A percentile compares a stretch with the other conserved stretches of the same genome.
Evolutionary conservation across 2,113 vertebrate species (phyloP).

Genomic region (Sander lucioperca): DNA sequence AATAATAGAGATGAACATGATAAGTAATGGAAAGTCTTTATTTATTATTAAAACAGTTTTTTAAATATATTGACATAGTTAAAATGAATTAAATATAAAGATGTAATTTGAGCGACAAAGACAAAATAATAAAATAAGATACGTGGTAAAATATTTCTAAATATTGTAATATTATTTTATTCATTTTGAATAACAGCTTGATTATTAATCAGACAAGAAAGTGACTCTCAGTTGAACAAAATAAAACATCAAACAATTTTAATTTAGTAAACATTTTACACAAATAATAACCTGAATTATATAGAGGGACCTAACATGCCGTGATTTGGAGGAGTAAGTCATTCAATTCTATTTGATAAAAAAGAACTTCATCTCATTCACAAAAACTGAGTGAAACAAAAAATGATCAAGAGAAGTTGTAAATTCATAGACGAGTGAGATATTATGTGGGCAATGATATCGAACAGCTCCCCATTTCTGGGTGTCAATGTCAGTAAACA

Average conservation of each 20-base stretch:
- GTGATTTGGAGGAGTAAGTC: slow-evolving; percentile 5
- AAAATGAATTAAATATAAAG: background rate
- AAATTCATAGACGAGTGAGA: slow-evolving; percentile 29
- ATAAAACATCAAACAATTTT: background rate
- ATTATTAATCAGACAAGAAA: background rate
- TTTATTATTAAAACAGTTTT: no score
- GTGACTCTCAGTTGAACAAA: background rate
- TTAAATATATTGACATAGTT: background rate
- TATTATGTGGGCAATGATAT: background rate
- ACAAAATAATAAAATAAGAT: background rate
- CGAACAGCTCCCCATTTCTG: background rate
- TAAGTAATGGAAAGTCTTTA: background rate
- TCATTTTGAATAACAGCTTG: background rate
- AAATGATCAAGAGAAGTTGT: background rate
- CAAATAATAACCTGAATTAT: slow-evolving; percentile 3
- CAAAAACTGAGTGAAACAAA: background rate
- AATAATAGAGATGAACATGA: background rate
- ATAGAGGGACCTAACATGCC: background rate
- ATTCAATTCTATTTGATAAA: background rate
- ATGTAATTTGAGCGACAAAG: background rate
- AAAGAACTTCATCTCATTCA: background rate
- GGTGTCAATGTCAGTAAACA: background rate
- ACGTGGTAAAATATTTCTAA: background rate
- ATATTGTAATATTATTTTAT: background rate
- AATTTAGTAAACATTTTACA: slow-evolving; percentile 22